Conservation (phyloP, 1,140 invertebrate genomes). For the Luehdorfia chinensis region DNA sequence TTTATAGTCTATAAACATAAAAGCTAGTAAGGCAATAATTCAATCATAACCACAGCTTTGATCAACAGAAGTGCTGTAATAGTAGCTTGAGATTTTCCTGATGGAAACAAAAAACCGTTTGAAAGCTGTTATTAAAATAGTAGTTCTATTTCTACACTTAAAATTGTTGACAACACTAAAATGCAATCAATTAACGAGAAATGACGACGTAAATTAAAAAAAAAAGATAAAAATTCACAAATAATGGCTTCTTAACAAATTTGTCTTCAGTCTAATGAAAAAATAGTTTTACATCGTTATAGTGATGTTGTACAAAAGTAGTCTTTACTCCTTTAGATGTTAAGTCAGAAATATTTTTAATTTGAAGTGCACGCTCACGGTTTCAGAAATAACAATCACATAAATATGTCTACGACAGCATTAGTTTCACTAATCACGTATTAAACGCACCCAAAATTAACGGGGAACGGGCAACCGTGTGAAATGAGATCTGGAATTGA, state of each 20-base stretch:
- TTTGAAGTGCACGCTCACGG: background rate
- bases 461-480: constrained; percentile 22
- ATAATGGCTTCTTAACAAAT: constrained; percentile 25
- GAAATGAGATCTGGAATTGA: constrained; percentile 26
- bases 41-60: constrained; percentile 8
- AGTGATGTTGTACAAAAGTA: constrained; percentile 13
- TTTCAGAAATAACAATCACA: constrained; percentile 29
- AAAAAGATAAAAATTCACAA: constrained; percentile 8
- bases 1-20: constrained; percentile 13
- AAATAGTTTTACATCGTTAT: constrained; percentile 6
- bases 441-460: constrained; percentile 29
- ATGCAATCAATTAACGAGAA: constrained; percentile 35
- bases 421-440: constrained; percentile 42
- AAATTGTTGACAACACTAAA: constrained; percentile 36
- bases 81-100: constrained; percentile 28
- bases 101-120: constrained; percentile 27
- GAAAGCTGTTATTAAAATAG: constrained; percentile 12
- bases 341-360: constrained; percentile 28
- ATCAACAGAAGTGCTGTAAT: constrained; percentile 24
- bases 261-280: constrained; percentile 29
- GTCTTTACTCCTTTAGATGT: constrained; percentile 17
- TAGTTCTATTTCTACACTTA: constrained; percentile 26
- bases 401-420: constrained; percentile 47
- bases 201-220: constrained; percentile 20
- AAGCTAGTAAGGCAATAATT: constrained; percentile 25